A percentile compares a stretch with the other conserved stretches of the same genome.
Conservation (phyloP, 2,113 vertebrate species). For the Acrocephalus kingi region DNA sequence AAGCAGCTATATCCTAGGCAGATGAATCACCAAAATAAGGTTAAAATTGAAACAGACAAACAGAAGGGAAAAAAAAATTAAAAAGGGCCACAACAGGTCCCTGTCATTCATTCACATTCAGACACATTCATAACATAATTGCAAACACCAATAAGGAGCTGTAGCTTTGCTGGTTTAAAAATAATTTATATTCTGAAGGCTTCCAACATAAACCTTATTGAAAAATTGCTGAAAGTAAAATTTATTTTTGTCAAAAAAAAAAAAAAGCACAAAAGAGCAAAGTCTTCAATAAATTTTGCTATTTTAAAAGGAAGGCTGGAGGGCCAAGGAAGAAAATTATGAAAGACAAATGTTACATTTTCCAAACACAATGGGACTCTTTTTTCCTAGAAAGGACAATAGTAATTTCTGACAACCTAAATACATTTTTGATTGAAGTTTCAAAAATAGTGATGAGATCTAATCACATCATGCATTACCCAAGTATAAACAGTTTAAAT, state of each 20-base stretch:
- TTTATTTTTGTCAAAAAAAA: neutral
- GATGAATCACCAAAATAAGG: neutral
- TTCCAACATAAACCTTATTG: neutral
- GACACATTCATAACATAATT: neutral
- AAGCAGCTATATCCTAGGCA: neutral
- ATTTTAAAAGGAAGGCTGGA: neutral
- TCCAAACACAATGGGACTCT: neutral
- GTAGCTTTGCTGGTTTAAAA: neutral
- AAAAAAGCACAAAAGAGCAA: accelerated
- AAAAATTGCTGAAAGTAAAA: neutral
- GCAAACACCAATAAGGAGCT: neutral
- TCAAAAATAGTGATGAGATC: neutral
- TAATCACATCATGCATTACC: neutral
- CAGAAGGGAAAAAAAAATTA: neutral
- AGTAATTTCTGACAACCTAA: neutral
- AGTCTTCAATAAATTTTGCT: neutral
- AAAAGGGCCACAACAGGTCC: neutral
- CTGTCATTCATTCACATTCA: neutral
- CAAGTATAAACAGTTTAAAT: neutral
- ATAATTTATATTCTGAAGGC: neutral
- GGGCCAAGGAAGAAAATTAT: neutral
- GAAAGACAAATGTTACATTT: neutral
- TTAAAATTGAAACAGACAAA: neutral
- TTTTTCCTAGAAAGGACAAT: neutral
- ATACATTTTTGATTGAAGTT: neutral